phyloP scores from a whole-genome alignment of 2,888 invertebrate species.

The Amitus sp. region DNA sequence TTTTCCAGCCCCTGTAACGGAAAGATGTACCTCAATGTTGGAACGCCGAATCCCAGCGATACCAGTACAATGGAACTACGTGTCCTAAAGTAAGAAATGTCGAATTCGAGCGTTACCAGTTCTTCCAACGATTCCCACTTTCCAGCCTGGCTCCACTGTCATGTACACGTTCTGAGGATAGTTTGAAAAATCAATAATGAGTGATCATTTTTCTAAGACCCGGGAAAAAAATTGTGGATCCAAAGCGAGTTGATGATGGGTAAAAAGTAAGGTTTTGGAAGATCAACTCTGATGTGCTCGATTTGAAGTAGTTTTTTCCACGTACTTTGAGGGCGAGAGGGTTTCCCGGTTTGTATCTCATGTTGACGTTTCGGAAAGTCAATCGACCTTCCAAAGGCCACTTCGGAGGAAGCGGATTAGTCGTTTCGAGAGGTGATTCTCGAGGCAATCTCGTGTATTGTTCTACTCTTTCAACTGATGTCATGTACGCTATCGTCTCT shows the following conservation, averaged over 20 bases:
- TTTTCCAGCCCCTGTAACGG: constrained; percentile 90
- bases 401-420: constrained; percentile 67
- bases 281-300: too few species aligned
- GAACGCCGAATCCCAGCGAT: too few species aligned
- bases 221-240: background rate
- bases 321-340: constrained; percentile 69
- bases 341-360: constrained; percentile 72
- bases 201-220: too few species aligned
- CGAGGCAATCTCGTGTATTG: constrained; percentile 80
- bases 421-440: constrained; percentile 67
- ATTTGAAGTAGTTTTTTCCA: too few species aligned
- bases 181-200: background rate
- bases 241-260: background rate
- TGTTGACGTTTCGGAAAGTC: constrained; percentile 70
- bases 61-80: too few species aligned
- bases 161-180: constrained; percentile 70
- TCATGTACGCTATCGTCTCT: constrained; percentile 78
- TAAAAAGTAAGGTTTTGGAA: background rate
- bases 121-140: constrained; percentile 83
- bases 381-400: constrained; percentile 79
- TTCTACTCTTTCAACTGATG: constrained; percentile 81
- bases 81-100: too few species aligned
- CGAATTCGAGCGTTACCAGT: too few species aligned
- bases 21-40: too few species aligned
- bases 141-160: constrained; percentile 76